Conservation (phyloP, 2,888 invertebrate species). For the Leptopterna dolabrata region DNA sequence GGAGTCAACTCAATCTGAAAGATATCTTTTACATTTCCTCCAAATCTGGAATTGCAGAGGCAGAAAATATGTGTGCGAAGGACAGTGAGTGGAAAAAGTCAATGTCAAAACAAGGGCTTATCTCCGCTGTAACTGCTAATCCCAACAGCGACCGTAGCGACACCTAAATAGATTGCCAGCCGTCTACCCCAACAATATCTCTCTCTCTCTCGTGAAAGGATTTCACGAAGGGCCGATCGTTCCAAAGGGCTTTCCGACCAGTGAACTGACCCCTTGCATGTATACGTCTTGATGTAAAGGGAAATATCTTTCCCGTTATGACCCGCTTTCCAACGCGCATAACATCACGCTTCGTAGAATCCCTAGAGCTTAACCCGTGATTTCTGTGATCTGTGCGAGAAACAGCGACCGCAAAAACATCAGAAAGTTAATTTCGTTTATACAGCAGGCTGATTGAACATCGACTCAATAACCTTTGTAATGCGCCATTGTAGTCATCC, state of each 20-base stretch:
- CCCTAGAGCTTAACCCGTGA: not conserved
- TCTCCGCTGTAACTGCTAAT: not conserved
- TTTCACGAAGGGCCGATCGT: not conserved
- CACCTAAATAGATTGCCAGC: not conserved
- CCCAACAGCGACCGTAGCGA: not conserved
- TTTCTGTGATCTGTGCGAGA: not conserved
- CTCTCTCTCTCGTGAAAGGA: not conserved
- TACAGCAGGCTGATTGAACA: not conserved
- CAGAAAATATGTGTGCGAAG: not conserved
- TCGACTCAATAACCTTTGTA: too few relatives aligned
- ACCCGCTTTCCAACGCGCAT: not conserved
- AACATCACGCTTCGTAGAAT: not conserved
- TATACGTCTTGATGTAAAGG: not conserved
- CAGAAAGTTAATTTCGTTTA: not conserved
- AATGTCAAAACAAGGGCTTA: not conserved
- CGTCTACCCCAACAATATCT: not conserved
- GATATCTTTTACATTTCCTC: too few relatives aligned
- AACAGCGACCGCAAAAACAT: not conserved
- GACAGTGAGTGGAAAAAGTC: not conserved
- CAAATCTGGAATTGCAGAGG: too few relatives aligned
- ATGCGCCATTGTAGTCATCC: too few relatives aligned
- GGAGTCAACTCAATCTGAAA: too few relatives aligned
- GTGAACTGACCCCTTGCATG: slow-evolving; percentile 25
- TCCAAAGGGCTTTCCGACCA: not conserved
- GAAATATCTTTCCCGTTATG: slow-evolving; percentile 16